Percentiles rank a stretch among this genome's conserved stretches.
phyloP scores from a whole-genome alignment of 2,797 vertebrate species.

The Phrynocephalus guinanensis region DNA sequence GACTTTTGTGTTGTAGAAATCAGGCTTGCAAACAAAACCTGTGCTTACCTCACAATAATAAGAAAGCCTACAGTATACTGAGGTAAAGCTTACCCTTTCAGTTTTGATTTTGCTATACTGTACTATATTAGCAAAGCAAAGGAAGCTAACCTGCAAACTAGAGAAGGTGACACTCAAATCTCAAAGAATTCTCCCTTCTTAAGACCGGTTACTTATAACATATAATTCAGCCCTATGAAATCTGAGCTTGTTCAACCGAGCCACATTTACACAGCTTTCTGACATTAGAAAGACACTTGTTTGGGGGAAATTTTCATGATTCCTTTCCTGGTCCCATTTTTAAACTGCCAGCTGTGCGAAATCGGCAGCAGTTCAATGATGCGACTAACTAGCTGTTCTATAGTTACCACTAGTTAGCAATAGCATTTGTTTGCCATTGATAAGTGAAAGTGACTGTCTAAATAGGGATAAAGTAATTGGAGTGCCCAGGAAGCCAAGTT shows the following conservation, averaged over 20 bases:
- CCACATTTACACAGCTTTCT: background rate
- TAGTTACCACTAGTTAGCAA: conserved; percentile 28
- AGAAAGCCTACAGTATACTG: no score
- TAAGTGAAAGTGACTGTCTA: conserved; percentile 31
- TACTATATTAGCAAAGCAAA: no score
- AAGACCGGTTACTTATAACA: no score
- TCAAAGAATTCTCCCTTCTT: no score
- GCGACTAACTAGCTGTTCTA: conserved; percentile 37
- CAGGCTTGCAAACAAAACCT: no score
- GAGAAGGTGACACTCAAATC: no score
- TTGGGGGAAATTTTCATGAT: background rate
- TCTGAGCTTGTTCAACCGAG: background rate
- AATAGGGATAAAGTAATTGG: conserved; percentile 32
- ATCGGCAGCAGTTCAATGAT: conserved; percentile 2
- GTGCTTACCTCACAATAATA: no score
- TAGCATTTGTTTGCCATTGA: conserved; percentile 34
- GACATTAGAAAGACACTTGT: background rate
- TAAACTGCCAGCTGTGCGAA: conserved; percentile 4
- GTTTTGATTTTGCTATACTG: no score
- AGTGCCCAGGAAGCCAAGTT: background rate
- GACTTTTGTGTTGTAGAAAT: no score
- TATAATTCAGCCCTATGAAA: no score
- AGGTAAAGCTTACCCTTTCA: no score
- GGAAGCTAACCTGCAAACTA: no score
- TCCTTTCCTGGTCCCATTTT: background rate